A percentile compares a stretch with the other conserved stretches of the same genome.
Conservation (phyloP, 2,797 vertebrate species). For the Gymnodraco acuticeps region DNA sequence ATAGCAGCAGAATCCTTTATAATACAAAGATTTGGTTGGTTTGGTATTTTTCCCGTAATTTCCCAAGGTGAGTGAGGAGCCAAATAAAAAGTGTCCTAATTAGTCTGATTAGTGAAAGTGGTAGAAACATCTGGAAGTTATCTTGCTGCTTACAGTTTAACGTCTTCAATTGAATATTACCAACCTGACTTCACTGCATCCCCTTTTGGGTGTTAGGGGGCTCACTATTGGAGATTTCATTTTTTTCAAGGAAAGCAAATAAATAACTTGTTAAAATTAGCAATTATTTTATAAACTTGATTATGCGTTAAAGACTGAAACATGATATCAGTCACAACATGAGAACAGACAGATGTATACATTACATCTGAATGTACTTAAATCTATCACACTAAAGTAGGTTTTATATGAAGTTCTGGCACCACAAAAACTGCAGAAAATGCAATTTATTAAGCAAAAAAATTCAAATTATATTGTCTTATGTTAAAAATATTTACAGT, state of each 20-base stretch:
- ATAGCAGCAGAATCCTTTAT: too few species aligned
- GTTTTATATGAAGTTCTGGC: not conserved
- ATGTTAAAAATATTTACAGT: slow-evolving; percentile 12
- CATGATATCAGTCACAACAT: not conserved
- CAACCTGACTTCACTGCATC: not conserved
- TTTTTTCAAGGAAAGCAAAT: not conserved
- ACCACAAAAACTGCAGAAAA: not conserved
- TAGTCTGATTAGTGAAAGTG: too few species aligned
- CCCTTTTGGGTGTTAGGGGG: not conserved
- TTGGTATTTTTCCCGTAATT: too few species aligned
- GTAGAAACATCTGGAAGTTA: not conserved
- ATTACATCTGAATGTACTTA: not conserved
- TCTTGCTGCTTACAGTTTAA: not conserved
- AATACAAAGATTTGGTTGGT: too few species aligned
- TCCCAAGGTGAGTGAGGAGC: not conserved
- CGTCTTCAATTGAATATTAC: not conserved
- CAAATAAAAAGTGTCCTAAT: not conserved
- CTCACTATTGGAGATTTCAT: not conserved
- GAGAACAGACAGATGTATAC: not conserved
- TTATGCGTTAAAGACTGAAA: not conserved
- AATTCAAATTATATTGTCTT: not conserved
- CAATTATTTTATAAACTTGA: not conserved
- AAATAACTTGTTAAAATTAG: not conserved
- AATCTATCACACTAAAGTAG: not conserved
- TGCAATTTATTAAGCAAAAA: not conserved